Evolutionary conservation across 2,888 invertebrate species (phyloP), one percentile per base, ranked within the genome.

Genomic region (Acleris emargana): DNA sequence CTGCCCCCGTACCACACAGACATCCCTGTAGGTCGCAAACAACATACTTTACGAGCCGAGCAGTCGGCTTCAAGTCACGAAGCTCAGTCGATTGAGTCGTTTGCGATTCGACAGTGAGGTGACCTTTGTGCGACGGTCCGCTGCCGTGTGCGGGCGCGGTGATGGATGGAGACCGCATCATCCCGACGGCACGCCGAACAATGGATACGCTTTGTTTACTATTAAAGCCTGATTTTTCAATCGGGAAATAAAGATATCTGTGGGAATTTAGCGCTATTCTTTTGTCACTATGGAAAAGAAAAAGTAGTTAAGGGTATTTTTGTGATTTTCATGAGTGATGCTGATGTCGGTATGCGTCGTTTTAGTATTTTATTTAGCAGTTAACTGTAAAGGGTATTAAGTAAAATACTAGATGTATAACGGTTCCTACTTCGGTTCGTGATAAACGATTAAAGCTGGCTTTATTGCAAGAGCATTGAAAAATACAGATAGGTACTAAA

Each of bases 121-220:
- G 77, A 77, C 74, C 79, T 74, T 70, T 69, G 67, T 68, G 68
- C 70, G 77, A 72, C 73, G 54, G 66, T 67, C 57, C 74, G 72
- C 77, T 81, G 76, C 87, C 77, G 85, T 88, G 89, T 88, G 88
- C 86, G 89, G 88, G 87, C 89, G 79, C 70, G 68, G 71, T 88
- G 88, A 90, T 91, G 84, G 88, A 91, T 89, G 87, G 87, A 85
- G 87, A 88, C 81, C 82, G 84, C 89, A 89, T 82, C 80, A 87
- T 88, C 67, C 64, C 28, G 25, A 18, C 45, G 28, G 18, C 49
- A 28, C 13, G 38, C 13, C 38, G 38, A 59, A 42, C 42, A 59
- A 59, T 51, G 58, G 22, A 13, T 18, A 32, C 18, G 54, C 18
- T 54, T 54, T 42, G 38, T 38, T 38, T 47, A 18, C n/a, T 47